Evolutionary conservation across 2,113 vertebrate genomes (phyloP), one percentile per base, ranked within the genome.

Genomic region (Alaudala cheleensis): DNA sequence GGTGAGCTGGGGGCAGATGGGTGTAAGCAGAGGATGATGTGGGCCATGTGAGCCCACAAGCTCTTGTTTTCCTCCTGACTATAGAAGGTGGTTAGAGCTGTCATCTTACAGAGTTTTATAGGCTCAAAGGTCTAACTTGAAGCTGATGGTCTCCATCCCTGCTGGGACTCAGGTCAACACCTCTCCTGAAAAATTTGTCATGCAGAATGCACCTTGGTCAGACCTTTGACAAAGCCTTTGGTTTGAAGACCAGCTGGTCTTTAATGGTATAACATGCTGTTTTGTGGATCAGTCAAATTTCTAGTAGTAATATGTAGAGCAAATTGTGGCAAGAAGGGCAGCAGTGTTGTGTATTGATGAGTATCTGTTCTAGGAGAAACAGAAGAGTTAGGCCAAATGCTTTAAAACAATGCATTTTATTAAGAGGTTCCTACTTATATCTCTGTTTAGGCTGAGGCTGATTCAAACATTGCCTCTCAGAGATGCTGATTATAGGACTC

Each of bases 81-180:
- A 0, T 7, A 50, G 64, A 65, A 26, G 2, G 34, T 39, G 21
- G 10, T 39, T 6, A 19, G 61, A 84, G 13, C 19, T 0, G n/a
- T 12, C 39, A 74, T 77, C 51, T 66, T 51, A 42, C 6, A 47
- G 34, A 51, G 20, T 81, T 88, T 31, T 37, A 22, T 26, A 66
- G 23, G 23, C 12, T 7, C 5, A 37, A 9, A 57, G 16, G 19
- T 86, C 44, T 62, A 18, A 74, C 7, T 44, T 45, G 22, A 76
- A 81, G 37, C 19, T 31, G 25, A 10, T n/a, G 53, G 18, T 67
- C 39, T 84, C 20, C 42, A 26, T 2, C 5, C 8, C 29, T 77
- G 34, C 29, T 72, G 47, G 34, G 17, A 23, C 42, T 79, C 22
- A 51, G 67, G 66, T 62, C 34, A 51, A 2, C 5, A 26, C 28